Base-by-base conservation (phyloP, 2,113 vertebrate species). In the Maccullochella peelii region DNA sequence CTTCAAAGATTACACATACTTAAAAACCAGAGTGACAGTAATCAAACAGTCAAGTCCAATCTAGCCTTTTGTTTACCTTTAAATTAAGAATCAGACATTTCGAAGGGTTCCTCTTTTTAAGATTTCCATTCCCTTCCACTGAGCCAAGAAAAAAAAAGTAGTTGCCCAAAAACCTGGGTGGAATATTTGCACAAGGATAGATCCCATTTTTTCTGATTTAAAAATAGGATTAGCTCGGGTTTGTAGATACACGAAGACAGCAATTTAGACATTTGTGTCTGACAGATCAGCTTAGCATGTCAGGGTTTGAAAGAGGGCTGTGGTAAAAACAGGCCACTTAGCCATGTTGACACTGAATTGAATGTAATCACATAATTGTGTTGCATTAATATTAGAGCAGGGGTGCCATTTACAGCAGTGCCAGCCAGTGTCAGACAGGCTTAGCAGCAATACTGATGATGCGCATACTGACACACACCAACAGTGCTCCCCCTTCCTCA, bases 311-410 rank as follows among this genome's bases (percentile, higher is more conserved):
- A 70, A 63, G 57, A 71, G n/a, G 33, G 40, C 7, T 54, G 80
- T 5, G 16, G 73, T 86, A 80, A 73, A 89, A 84, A 84, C 79
- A 77, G 40, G 85, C 89, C 85, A 72, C 85, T 85, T 75, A 75
- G 80, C 61, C 38, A 42, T 72, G 85, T 84, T 78, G 84, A 88
- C 85, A 84, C 66, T 72, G 23, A 80, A 58, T 30, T 79, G 61
- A 49, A 75, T 89, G 76, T 94, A 93, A 94, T 93, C 92, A 86
- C 90, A 92, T 91, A 93, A 94, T 92, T 93, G 89, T 80, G 76
- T 78, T 74, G 83, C 84, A 88, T 94, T 92, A 92, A 90, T 92
- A 93, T 92, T 93, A 91, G 55, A 94, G 55, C 74, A 87, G 83
- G 83, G 85, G 44, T 83, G 86, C 78, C 77, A 73, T 89, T 90